phyloP scores from a whole-genome alignment of 2,888 invertebrate genomes.

The Graphium colonna region DNA sequence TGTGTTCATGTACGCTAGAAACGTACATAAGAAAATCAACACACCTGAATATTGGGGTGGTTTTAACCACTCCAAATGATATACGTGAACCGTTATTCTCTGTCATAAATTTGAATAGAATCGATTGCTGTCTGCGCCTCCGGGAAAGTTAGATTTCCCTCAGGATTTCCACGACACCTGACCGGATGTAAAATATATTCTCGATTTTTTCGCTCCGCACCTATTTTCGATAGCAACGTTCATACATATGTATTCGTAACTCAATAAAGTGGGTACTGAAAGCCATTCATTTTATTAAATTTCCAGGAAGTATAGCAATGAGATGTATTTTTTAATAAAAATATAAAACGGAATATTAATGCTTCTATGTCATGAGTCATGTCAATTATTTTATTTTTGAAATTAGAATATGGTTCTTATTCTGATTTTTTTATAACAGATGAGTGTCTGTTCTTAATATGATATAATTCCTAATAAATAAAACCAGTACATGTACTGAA shows the following conservation, averaged over 20 bases:
- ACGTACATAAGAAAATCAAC: constrained; percentile 6
- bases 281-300: neutral
- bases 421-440: neutral
- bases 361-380: no score
- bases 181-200: constrained; percentile 78
- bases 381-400: neutral
- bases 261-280: neutral
- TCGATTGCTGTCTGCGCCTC: constrained; percentile 79
- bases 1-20: no score
- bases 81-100: constrained; percentile 64
- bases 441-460: neutral
- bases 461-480: neutral
- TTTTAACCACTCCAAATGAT: constrained; percentile 45
- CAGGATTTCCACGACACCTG: constrained; percentile 76
- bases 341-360: no score
- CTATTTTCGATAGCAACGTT: constrained; percentile 10
- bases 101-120: constrained; percentile 80
- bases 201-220: constrained; percentile 49
- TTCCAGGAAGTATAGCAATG: neutral
- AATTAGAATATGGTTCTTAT: no score
- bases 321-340: no score
- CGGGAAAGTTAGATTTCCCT: constrained; percentile 79
- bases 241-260: neutral
- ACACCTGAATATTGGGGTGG: no score
- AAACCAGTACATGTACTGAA: neutral